A percentile compares a stretch with the other conserved stretches of the same genome.
Conservation (phyloP, 2,113 vertebrate species). For the Mesoclemmys tuberculata region DNA sequence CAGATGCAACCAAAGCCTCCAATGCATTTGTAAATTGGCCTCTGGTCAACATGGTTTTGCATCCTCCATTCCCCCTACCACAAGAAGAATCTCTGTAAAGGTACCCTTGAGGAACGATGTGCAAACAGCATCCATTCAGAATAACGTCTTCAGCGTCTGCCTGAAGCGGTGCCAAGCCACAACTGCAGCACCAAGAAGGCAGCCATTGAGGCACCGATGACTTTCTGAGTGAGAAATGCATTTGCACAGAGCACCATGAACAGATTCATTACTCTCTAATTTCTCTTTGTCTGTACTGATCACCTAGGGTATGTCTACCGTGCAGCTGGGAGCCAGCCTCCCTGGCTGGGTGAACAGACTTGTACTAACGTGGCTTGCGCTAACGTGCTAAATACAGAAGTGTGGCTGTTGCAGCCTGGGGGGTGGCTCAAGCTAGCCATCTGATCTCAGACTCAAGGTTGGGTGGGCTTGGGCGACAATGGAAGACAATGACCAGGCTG, state of each 20-base stretch:
- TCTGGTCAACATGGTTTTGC: not conserved
- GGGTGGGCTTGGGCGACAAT: too few species aligned
- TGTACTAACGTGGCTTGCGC: too few species aligned
- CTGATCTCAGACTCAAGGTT: too few species aligned
- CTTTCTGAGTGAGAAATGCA: not conserved
- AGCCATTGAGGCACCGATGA: not conserved
- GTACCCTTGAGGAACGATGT: not conserved
- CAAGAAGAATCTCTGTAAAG: not conserved
- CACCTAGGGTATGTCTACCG: too few species aligned
- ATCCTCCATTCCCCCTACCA: not conserved
- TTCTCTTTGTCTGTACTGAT: not conserved
- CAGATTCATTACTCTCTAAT: not conserved
- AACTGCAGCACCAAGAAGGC: not conserved
- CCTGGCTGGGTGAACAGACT: too few species aligned
- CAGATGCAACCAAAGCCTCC: not conserved
- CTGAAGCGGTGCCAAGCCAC: not conserved
- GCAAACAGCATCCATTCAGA: rapidly evolving
- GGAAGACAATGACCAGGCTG: too few species aligned
- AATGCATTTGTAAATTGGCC: not conserved
- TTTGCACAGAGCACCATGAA: not conserved
- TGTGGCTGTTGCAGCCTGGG: too few species aligned
- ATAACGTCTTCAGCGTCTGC: not conserved
- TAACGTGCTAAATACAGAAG: too few species aligned
- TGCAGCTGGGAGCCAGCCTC: too few species aligned
- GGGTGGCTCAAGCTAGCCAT: too few species aligned